Conservation (phyloP, 2,888 invertebrate genomes). For the Drosophila parthenogenetica region DNA sequence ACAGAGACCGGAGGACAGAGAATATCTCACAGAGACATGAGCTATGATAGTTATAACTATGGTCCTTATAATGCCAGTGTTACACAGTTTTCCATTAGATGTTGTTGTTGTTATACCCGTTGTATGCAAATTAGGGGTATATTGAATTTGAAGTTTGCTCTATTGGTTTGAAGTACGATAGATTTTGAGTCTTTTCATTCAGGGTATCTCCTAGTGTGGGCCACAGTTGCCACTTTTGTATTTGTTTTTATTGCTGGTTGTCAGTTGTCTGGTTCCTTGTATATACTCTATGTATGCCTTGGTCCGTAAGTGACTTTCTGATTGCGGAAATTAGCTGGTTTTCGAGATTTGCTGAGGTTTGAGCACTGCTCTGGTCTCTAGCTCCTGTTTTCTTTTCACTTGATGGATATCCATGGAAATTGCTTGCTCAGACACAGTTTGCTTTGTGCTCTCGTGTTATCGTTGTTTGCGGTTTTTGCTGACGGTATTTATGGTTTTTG, state of each 20-base stretch:
- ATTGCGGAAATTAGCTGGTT: conserved; percentile 76
- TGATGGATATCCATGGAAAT: conserved; percentile 77
- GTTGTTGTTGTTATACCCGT: conserved; percentile 4
- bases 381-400: conserved; percentile 62
- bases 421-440: conserved; percentile 38
- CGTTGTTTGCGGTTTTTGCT: conserved; percentile 50
- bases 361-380: conserved; percentile 16
- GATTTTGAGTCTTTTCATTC: too few species aligned
- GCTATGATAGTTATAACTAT: conserved; percentile 64
- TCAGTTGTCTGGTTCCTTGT: conserved; percentile 51
- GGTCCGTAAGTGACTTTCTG: conserved; percentile 74
- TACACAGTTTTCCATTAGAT: conserved; percentile 27
- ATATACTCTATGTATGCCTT: conserved; percentile 68
- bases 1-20: conserved; percentile 12
- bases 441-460: conserved; percentile 19
- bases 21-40: conserved; percentile 52
- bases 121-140: not conserved
- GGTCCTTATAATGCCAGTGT: conserved; percentile 45
- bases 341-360: conserved; percentile 53
- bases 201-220: not conserved
- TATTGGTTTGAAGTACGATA: not conserved
- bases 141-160: not conserved
- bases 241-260: conserved; percentile 20
- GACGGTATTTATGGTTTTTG: conserved; percentile 70
- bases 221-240: conserved; percentile 10